Conservation (phyloP, 2,113 vertebrate genomes). For the Cynocephalus volans region DNA sequence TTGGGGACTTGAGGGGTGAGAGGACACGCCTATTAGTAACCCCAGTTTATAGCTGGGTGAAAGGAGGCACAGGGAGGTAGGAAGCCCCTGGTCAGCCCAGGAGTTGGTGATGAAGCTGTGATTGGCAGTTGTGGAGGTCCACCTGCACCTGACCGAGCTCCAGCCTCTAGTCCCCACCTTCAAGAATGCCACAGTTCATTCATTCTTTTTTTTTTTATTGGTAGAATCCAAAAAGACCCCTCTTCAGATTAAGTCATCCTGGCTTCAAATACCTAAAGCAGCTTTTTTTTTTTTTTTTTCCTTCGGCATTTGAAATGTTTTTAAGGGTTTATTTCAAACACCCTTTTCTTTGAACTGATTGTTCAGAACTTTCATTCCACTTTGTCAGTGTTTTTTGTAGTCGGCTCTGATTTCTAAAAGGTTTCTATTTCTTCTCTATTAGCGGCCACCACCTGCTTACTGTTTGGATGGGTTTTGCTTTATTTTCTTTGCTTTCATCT, state of each 20-base stretch:
- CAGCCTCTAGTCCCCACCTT: not conserved
- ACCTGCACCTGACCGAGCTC: fast-evolving
- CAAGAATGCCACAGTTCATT: not conserved
- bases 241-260: slow-evolving; percentile 78
- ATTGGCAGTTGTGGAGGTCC: not conserved
- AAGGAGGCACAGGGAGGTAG: slow-evolving; percentile 56
- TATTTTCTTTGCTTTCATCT: slow-evolving; percentile 88
- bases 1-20: slow-evolving; percentile 40
- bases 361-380: slow-evolving; percentile 73
- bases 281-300: not conserved
- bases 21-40: slow-evolving; percentile 66
- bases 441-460: slow-evolving; percentile 81
- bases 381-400: slow-evolving; percentile 76
- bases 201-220: not conserved
- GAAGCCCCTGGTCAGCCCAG: slow-evolving; percentile 55
- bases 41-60: slow-evolving; percentile 77
- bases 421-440: slow-evolving; percentile 84
- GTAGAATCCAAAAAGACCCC: slow-evolving; percentile 62
- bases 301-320: slow-evolving; percentile 78
- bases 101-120: not conserved
- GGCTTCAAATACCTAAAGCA: slow-evolving; percentile 76
- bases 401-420: slow-evolving; percentile 76
- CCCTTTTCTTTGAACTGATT: slow-evolving; percentile 66
- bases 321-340: slow-evolving; percentile 83
- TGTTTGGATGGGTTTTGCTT: slow-evolving; percentile 84